Base-by-base conservation (phyloP, 2,888 invertebrate genomes). In the Periphyllus acericola region DNA sequence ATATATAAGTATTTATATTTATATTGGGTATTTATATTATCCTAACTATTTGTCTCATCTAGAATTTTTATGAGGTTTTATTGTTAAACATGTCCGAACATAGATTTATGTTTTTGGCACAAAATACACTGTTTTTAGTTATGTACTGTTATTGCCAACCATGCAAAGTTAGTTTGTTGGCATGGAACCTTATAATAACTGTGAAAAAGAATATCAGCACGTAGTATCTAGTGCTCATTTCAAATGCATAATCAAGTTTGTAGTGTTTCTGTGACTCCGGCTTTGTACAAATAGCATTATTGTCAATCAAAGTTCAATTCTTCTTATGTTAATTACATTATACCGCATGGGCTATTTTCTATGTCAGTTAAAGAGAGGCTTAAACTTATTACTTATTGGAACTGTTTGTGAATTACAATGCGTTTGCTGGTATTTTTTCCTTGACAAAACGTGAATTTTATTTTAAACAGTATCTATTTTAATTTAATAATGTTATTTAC, bases 311-410 rank as follows among this genome's bases (percentile, higher is more conserved):
- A 74, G 52, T 81, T 32, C 46, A 81, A 87, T 87, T 87, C 80
- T 87, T 87, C 40, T 80, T 87, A 87, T 87, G 87, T 81, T 81
- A 87, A 87, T 87, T 80, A 60, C 34, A 60, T 74, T 87, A 60
- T 36, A 60, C n/a, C 46, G 34, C 68, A 68, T 36, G 29, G 32
- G 25, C 17, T 40, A 40, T 86, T 74, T 74, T 75, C 66, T 55
- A 6, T 40, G 60, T 66, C 34, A 25, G 40, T 81, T 75, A 74
- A 60, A 75, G 60, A 40, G 21, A 29, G 19, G 46, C 46, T 66
- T 68, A 60, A 25, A 66, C 40, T 32, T 76, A 34, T 85, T 68
- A 75, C 14, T 76, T 68, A 68, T 84, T 21, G 46, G 25, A 68
- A 66, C 66, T 46, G 17, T 76, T 46, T 46, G 5, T 66, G 36